phyloP scores from a whole-genome alignment of 1,140 invertebrate genomes.

The Delia radicum region DNA sequence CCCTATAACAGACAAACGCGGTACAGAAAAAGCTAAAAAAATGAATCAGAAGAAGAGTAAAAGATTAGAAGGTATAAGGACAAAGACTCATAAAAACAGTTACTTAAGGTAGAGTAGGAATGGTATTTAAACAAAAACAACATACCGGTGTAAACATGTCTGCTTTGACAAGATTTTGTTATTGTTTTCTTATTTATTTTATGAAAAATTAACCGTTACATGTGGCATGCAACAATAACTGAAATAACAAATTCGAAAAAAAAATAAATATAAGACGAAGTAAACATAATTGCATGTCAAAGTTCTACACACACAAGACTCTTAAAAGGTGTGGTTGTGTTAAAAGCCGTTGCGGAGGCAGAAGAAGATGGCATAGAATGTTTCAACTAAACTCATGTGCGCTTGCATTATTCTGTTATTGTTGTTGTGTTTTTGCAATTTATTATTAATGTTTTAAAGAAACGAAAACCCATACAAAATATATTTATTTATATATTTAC shows the following conservation, averaged over 20 bases:
- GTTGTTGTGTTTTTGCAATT: background rate
- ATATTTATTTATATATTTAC: background rate
- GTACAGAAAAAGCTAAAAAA: background rate
- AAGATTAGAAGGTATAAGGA: background rate
- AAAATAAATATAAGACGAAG: background rate
- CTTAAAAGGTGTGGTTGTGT: background rate
- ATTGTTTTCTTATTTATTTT: background rate
- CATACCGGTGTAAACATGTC: background rate
- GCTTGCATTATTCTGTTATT: background rate
- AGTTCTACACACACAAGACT: background rate
- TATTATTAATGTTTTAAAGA: background rate
- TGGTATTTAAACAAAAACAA: background rate
- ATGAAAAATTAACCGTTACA: background rate
- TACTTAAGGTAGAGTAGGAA: background rate
- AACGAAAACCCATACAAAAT: no score
- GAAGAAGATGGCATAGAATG: background rate
- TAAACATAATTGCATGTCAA: slow-evolving; percentile 19
- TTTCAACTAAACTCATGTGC: background rate
- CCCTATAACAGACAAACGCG: no score
- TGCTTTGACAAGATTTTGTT: background rate
- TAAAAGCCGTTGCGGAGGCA: background rate
- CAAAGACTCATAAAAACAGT: background rate
- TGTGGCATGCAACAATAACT: background rate
- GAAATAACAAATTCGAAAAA: background rate
- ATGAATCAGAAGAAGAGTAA: no score